phyloP scores from a whole-genome alignment of 2,113 vertebrate species.

The Nibea coibor region DNA sequence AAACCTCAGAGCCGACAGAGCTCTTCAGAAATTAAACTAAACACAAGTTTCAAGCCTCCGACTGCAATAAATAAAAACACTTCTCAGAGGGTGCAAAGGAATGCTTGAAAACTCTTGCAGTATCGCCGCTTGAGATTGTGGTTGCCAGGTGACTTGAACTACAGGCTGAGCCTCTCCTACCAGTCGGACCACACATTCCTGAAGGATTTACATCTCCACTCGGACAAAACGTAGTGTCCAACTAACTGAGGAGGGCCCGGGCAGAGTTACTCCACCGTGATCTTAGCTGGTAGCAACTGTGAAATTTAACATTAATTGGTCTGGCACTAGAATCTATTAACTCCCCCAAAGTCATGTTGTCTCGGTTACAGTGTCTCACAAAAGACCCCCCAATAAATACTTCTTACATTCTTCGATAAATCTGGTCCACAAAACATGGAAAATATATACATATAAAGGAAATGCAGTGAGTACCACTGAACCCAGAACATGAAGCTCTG shows the following conservation, averaged over 20 bases:
- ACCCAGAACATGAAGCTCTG: conserved; percentile 12
- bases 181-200: conserved; percentile 59
- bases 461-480: conserved; percentile 5
- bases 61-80: conserved; percentile 15
- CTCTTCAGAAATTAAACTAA: conserved; percentile 12
- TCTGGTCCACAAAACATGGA: conserved; percentile 35
- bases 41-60: not conserved
- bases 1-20: not conserved
- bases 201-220: conserved; percentile 39
- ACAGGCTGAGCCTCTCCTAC: conserved; percentile 1
- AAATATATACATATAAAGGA: not conserved
- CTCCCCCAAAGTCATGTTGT: conserved; percentile 23
- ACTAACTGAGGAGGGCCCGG: not conserved
- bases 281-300: conserved; percentile 34
- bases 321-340: conserved; percentile 39
- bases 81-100: conserved; percentile 6
- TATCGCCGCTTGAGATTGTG: conserved; percentile 24
- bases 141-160: conserved; percentile 46
- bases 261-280: not conserved
- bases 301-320: conserved; percentile 13
- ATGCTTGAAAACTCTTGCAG: conserved; percentile 23
- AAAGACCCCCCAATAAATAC: conserved; percentile 58
- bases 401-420: conserved; percentile 54
- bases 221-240: conserved; percentile 17
- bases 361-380: conserved; percentile 32